phyloP scores from a whole-genome alignment of 2,888 invertebrate genomes.

The Harmothoe impar region DNA sequence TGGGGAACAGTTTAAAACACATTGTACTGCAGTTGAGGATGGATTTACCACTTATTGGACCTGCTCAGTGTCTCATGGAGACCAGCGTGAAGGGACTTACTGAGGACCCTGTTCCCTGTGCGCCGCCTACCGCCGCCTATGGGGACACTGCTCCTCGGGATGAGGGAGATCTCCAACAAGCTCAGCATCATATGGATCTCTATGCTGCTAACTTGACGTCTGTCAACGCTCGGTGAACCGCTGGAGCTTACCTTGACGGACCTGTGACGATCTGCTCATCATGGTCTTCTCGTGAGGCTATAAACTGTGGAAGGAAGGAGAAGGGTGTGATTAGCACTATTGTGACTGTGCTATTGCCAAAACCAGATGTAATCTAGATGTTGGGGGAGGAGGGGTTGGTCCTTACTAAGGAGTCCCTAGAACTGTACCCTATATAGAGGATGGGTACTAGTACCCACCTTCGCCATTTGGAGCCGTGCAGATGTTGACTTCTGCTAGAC shows the following conservation, averaged over 20 bases:
- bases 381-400: not conserved
- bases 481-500: not conserved
- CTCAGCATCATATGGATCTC: no score
- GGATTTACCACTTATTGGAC: no score
- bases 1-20: no score
- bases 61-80: no score
- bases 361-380: not conserved
- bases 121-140: no score
- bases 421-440: not conserved
- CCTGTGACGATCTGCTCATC: not conserved
- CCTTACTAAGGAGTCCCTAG: not conserved
- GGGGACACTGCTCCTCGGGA: no score
- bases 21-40: no score
- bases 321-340: no score
- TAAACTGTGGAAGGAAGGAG: no score
- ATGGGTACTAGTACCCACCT: not conserved
- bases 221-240: not conserved
- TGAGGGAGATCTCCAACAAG: no score
- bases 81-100: no score
- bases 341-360: conserved; percentile 15
- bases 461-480: not conserved
- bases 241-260: not conserved
- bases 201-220: not conserved
- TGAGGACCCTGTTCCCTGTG: no score
- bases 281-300: not conserved